Percentiles rank a stretch among this genome's conserved stretches.
Conservation (phyloP, 2,797 vertebrate genomes). For the Eulemur coronatus region DNA sequence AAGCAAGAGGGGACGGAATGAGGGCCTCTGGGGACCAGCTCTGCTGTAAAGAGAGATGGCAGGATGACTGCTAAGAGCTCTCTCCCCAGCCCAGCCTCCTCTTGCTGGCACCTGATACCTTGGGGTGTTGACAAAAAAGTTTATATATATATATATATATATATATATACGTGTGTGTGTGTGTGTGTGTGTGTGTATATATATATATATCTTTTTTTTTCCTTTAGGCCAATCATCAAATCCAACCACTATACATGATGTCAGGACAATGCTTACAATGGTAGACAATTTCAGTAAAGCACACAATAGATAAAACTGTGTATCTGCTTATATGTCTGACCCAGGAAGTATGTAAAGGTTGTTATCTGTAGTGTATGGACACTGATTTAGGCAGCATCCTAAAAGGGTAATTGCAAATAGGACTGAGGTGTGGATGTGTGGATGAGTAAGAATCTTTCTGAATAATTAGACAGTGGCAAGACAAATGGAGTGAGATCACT, state of each 20-base stretch:
- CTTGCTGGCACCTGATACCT: neutral
- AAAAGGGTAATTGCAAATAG: neutral
- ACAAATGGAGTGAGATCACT: neutral
- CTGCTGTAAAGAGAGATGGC: neutral
- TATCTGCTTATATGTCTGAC: neutral
- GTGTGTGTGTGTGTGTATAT: no score
- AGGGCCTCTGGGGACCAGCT: no score
- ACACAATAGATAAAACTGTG: neutral
- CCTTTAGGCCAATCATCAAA: neutral
- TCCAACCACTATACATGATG: neutral
- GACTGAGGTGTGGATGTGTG: neutral
- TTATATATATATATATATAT: no score
- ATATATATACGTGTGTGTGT: no score
- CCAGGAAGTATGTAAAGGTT: neutral
- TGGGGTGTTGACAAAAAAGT: neutral
- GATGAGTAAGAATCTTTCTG: neutral
- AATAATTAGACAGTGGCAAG: constrained; percentile 22
- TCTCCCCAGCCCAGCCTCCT: neutral
- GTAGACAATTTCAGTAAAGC: neutral
- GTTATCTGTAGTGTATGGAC: neutral
- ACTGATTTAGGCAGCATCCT: neutral
- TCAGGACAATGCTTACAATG: neutral
- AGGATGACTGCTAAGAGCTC: neutral
- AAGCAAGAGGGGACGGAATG: neutral
- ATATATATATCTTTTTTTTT: no score